Conservation (phyloP, 2,113 vertebrate genomes). For the Tyto alba region DNA sequence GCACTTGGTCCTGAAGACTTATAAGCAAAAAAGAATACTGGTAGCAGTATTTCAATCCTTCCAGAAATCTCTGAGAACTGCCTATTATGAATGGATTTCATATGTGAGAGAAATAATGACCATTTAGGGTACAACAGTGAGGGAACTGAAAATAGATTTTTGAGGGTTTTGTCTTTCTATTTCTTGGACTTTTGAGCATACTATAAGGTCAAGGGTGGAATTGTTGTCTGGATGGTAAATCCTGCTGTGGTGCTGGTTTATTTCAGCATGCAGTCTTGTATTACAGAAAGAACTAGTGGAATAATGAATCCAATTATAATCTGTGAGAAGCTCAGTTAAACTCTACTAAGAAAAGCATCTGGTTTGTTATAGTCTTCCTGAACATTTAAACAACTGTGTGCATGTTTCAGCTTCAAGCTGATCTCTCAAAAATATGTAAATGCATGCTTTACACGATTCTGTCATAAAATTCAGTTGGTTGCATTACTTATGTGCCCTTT, state of each 20-base stretch:
- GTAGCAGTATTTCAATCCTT: neutral
- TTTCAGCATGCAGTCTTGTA: neutral
- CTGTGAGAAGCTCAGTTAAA: neutral
- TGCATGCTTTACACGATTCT: constrained; percentile 17
- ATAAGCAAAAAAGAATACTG: neutral
- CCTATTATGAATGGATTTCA: neutral
- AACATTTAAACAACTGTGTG: constrained; percentile 15
- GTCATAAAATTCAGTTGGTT: constrained; percentile 3
- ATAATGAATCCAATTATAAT: neutral
- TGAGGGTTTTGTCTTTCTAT: fast-evolving
- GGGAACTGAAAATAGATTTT: neutral
- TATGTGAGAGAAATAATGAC: neutral
- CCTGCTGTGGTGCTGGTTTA: neutral
- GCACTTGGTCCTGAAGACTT: neutral
- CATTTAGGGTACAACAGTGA: neutral
- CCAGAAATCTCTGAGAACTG: neutral
- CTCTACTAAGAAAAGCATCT: neutral
- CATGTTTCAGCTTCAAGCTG: neutral
- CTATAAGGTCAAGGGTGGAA: neutral
- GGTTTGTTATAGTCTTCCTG: neutral
- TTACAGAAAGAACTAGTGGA: neutral
- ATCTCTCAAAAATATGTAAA: constrained; percentile 26
- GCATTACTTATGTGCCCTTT: neutral
- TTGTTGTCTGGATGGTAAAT: neutral
- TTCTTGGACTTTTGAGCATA: neutral